phyloP scores from a whole-genome alignment of 2,888 invertebrate species.

The Arge pagana region DNA sequence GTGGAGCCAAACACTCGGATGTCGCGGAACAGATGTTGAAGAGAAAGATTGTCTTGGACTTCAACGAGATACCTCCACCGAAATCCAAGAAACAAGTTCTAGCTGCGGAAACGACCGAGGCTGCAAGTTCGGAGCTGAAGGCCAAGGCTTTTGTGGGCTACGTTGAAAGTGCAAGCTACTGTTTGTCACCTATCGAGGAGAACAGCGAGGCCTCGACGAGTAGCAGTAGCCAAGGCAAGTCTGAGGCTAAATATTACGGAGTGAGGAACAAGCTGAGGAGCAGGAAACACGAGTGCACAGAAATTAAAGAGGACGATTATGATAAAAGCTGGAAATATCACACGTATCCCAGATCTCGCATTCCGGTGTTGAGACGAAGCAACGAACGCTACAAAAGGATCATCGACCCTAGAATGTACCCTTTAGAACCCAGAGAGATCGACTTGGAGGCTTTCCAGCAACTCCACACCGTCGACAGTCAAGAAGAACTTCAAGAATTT shows the following conservation, averaged over 20 bases:
- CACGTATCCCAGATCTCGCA: conserved; percentile 62
- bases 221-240: conserved; percentile 53
- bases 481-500: conserved; percentile 68
- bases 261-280: conserved; percentile 3
- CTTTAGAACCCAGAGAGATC: conserved; percentile 64
- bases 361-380: conserved; percentile 47
- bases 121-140: conserved; percentile 19
- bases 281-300: conserved; percentile 15
- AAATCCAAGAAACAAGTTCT: conserved; percentile 9
- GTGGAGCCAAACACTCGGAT: not conserved
- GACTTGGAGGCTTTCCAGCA: conserved; percentile 64
- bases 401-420: conserved; percentile 58
- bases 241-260: conserved; percentile 23
- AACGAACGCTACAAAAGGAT: conserved; percentile 41
- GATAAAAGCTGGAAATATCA: conserved; percentile 56
- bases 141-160: conserved; percentile 25
- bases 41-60: conserved; percentile 43
- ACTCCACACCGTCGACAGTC: conserved; percentile 65
- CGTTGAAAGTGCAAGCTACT: conserved; percentile 41
- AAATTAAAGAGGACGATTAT: conserved; percentile 23
- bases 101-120: conserved; percentile 18
- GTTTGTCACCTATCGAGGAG: conserved; percentile 65
- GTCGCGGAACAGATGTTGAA: conserved; percentile 9
- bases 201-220: conserved; percentile 63
- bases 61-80: conserved; percentile 45